A percentile compares a stretch with the other conserved stretches of the same genome.
Evolutionary conservation across 1,140 invertebrate genomes (phyloP).

Genomic region (Drosophila ohnishii): DNA sequence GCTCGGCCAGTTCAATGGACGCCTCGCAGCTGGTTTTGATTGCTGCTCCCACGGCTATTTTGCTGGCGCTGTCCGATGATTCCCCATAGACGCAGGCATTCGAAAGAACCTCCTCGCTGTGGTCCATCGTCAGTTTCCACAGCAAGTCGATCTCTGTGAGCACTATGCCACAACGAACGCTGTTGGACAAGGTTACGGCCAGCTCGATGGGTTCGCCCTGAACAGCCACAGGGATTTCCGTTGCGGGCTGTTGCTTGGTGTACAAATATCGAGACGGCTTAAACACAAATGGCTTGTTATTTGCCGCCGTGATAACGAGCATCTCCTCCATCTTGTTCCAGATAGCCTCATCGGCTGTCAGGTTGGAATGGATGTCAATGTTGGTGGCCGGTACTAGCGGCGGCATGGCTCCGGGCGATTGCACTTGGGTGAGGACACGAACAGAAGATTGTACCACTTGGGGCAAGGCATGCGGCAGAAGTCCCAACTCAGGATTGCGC

Average conservation of each 20-base stretch:
- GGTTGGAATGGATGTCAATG: conserved; percentile 85
- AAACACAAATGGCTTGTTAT: conserved; percentile 89
- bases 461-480: conserved; percentile 72
- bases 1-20: conserved; percentile 82
- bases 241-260: conserved; percentile 87
- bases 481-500: conserved; percentile 70
- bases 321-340: conserved; percentile 92
- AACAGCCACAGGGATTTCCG: conserved; percentile 86
- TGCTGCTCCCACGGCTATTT: conserved; percentile 68
- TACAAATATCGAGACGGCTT: conserved; percentile 90
- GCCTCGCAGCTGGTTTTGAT: conserved; percentile 83
- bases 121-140: conserved; percentile 88
- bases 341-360: conserved; percentile 82
- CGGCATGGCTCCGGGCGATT: conserved; percentile 84
- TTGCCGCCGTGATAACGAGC: conserved; percentile 88
- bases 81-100: conserved; percentile 81
- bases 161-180: conserved; percentile 58
- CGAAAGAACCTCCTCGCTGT: conserved; percentile 74
- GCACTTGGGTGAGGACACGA: conserved; percentile 73
- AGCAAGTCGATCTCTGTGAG: conserved; percentile 86
- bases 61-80: conserved; percentile 62
- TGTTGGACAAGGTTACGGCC: conserved; percentile 89
- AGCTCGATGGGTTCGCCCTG: conserved; percentile 92
- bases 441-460: conserved; percentile 76
- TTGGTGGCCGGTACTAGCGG: conserved; percentile 87